Evolutionary conservation across 2,113 vertebrate species (phyloP).

Genomic region (Psittacus erithacus): DNA sequence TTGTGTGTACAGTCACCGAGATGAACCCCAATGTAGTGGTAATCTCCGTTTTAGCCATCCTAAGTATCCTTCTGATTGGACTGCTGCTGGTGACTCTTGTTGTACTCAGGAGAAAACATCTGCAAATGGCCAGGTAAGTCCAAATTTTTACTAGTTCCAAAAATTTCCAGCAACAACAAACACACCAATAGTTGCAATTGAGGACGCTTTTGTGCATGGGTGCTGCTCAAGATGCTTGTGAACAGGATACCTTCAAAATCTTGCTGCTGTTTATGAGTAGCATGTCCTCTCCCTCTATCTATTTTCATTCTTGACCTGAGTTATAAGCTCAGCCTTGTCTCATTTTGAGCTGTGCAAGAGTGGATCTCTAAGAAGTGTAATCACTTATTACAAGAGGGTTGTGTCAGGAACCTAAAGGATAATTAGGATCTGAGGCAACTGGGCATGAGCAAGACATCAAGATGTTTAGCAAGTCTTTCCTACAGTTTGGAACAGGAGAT

Average conservation of each 20-base stretch:
- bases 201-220: not conserved
- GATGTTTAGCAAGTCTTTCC: not conserved
- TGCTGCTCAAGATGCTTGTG: not conserved
- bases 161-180: not conserved
- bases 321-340: not conserved
- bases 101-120: conserved; percentile 90
- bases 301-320: not conserved
- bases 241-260: not conserved
- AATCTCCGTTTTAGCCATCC: conserved; percentile 89
- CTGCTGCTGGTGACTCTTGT: conserved; percentile 89
- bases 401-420: not conserved
- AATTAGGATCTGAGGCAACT: not conserved
- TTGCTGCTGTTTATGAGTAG: not conserved
- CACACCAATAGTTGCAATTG: not conserved
- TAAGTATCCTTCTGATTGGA: conserved; percentile 89
- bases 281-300: not conserved
- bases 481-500: not conserved
- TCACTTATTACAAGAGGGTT: not conserved
- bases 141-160: not conserved
- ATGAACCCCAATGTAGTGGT: conserved; percentile 93
- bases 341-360: not conserved
- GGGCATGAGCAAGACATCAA: not conserved
- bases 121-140: conserved; percentile 88
- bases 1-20: conserved; percentile 81
- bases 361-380: not conserved